Base-by-base conservation (phyloP, 2,113 vertebrate genomes). In the Edolisoma coerulescens region DNA sequence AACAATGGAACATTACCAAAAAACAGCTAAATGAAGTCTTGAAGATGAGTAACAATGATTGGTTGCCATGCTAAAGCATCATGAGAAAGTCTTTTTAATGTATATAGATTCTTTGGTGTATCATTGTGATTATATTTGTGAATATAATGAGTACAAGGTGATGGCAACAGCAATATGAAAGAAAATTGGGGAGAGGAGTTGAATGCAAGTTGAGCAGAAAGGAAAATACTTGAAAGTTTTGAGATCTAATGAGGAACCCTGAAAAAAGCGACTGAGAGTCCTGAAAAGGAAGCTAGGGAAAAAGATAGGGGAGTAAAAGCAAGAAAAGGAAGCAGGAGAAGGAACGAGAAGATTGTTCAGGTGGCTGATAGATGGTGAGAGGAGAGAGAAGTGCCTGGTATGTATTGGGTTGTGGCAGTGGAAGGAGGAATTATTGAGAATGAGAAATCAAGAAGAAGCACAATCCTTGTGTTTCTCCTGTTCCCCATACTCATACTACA, bases 391-490 rank as follows among this genome's bases (percentile, higher is more conserved):
- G 4, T 67, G 16, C 11, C 35, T 67, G 42, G 10, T 75, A 7
- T 3, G 4, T 18, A 9, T 9, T 69, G 24, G 17, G 8, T 3
- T 57, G 13, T 60, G 16, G 22, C 23, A 54, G 18, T 44, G 53
- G 28, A 91, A 70, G 23, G 17, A 70, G 11, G 19, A 63, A 64
- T 84, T 87, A 35, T 0, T 60, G 54, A 37, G 37, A 74, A 54
- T 50, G 26, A 77, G 32, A 57, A 70, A n/a, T n/a, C n/a, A 79
- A 52, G 4, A 83, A 32, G 49, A 7, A 28, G 11, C 2, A 1
- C 13, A 2, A 0, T 60, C 15, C 1, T 5, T 73, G 3, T n/a
- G 28, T 54, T 68, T 12, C 16, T 47, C 9, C 24, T 47, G 2
- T 39, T 35, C 8, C 35, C 4, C 16, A 39, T 41, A 49, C 18